These are phyloP conservation scores for Hoplostethus atlanticus DNA, from an alignment of 2,797 vertebrate species.

Conservation along the genomic window DNA sequence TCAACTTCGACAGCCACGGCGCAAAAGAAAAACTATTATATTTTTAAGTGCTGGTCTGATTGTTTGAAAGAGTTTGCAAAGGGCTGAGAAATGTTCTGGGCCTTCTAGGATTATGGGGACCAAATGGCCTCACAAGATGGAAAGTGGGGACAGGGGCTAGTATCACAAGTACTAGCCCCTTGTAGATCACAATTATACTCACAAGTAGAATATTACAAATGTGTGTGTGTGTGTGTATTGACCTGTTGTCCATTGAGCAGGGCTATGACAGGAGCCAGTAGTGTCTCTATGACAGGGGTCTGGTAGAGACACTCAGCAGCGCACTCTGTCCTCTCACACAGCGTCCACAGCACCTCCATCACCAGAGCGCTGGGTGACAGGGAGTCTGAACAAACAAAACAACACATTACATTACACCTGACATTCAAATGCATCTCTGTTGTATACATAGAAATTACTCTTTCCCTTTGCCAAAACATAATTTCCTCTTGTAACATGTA, in stretches of 20 bases:
- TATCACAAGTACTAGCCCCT: too few relatives aligned
- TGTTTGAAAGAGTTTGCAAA: background rate
- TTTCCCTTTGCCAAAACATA: too few relatives aligned
- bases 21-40: background rate
- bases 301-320: conserved; percentile 89
- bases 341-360: conserved; percentile 89
- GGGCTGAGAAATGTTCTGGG: background rate
- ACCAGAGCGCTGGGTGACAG: conserved; percentile 89
- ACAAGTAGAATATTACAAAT: too few relatives aligned
- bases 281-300: conserved; percentile 82
- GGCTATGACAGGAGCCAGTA: conserved; percentile 88
- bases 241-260: conserved; percentile 89
- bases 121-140: too few relatives aligned
- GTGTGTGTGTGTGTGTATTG: conserved; percentile 32
- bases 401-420: background rate
- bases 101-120: too few relatives aligned
- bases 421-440: too few relatives aligned
- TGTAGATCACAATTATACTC: too few relatives aligned
- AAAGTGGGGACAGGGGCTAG: too few relatives aligned
- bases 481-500: too few relatives aligned
- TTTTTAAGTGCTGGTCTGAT: background rate
- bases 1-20: conserved; percentile 5
- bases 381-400: conserved; percentile 78
- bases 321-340: conserved; percentile 92
- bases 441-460: too few relatives aligned